A percentile compares a stretch with the other conserved stretches of the same genome.
Evolutionary conservation across 1,140 invertebrate genomes (phyloP).

Genomic region (Stratiolaelaps scimitus): DNA sequence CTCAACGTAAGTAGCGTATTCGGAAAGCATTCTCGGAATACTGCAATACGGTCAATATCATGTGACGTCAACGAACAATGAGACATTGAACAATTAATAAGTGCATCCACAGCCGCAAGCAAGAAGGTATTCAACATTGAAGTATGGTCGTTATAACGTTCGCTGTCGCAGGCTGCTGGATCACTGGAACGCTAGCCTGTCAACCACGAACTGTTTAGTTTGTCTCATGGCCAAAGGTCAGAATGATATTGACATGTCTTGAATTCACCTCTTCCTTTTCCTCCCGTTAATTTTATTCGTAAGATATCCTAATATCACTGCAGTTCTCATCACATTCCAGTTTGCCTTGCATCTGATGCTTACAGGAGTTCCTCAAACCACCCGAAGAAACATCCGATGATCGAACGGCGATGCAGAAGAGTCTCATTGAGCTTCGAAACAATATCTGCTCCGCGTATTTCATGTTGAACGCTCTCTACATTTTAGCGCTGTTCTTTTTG

Average conservation of each 20-base stretch:
- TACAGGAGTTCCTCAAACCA: constrained; percentile 37
- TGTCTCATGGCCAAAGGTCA: no score
- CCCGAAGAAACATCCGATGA: constrained; percentile 38
- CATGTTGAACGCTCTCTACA: constrained; percentile 39
- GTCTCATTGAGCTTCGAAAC: constrained; percentile 38
- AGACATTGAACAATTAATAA: no score
- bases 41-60: not conserved
- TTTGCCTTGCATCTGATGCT: not conserved
- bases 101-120: no score
- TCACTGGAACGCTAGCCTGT: no score
- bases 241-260: no score
- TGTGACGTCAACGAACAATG: not conserved
- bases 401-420: constrained; percentile 36
- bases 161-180: not conserved
- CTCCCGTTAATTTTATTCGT: no score
- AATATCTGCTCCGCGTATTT: constrained; percentile 38
- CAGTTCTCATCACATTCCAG: no score
- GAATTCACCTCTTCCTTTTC: no score
- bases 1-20: constrained; percentile 43
- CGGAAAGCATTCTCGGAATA: not conserved
- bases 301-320: no score
- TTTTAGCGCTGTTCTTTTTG: constrained; percentile 37
- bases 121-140: no score
- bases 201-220: no score
- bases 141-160: no score